Evolutionary conservation across 92 coral and sea anemone genomes (phyloP), one percentile per base, ranked within the genome.

Genomic region (Porites evermanni): DNA sequence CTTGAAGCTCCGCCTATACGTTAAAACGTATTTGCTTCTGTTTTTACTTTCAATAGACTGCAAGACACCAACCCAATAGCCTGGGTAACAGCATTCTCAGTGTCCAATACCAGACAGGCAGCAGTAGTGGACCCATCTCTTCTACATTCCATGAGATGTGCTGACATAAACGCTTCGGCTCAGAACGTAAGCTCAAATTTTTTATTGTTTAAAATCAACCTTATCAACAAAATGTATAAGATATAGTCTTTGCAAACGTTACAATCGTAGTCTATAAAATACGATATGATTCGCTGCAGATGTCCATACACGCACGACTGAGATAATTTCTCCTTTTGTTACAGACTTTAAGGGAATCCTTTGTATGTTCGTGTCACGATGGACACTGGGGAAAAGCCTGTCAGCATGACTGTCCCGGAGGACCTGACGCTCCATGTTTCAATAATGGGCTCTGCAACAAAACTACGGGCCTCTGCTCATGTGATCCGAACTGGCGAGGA

Each of bases 381-480:
- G 99, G 97, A 47, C 88, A 84, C 91, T 97, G 99, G 99, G 99
- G 94, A 21, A 52, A 68, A 20, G 94, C 97, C 21, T 97, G 99
- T 58, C 83, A 92, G 86, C 74, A 93, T 52, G 91, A 90, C 59
- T 97, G 99, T 84, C 98, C 97, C 12, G 99, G 98, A 12, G 93
- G 94, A 18, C 86, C 89, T 70, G 47, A 13, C 6, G 93, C 98
- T n/a, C 97, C 98, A 44, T 97, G 99, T 83, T 83, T 78, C 82
- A 67, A 65, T 63, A 81, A 95, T 67, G 99, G 99, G 4, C 85
- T 82, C 56, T 97, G 99, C 71, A 93, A 95, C 87, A 85, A 85
- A 74, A 93, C 95, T 16, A 97, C 95, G 52, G 99, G 99, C n/a
- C 51, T 26, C 61, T 97, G 99, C 68, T 79, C 78, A 47, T 97